Evolutionary conservation across 2,888 invertebrate genomes (phyloP).

Genomic region (Lycia hirtaria): DNA sequence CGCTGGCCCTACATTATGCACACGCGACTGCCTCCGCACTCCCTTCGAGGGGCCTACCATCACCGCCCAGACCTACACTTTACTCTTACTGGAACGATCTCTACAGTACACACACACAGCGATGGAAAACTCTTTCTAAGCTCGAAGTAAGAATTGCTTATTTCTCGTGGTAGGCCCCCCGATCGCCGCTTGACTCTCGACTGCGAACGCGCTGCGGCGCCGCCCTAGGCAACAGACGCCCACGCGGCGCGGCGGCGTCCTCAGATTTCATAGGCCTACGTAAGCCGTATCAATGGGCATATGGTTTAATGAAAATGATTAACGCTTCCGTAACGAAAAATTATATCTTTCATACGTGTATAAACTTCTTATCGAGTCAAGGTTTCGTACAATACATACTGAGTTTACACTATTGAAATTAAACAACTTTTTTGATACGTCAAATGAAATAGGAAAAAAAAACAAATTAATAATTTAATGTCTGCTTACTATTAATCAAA

Average conservation of each 20-base stretch:
- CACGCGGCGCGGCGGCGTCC: too few relatives aligned
- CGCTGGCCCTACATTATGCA: slow-evolving; percentile 70
- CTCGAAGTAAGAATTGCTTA: not conserved
- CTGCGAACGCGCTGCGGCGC: slow-evolving; percentile 49
- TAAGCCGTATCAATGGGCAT: slow-evolving; percentile 14
- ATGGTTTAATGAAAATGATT: slow-evolving; percentile 1
- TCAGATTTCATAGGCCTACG: slow-evolving; percentile 9
- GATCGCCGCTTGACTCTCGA: not conserved
- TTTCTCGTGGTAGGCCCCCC: not conserved
- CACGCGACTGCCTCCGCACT: slow-evolving; percentile 66
- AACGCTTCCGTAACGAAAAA: not conserved
- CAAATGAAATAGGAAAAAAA: too few relatives aligned
- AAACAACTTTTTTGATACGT: too few relatives aligned
- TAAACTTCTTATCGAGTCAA: too few relatives aligned
- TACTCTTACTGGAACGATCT: not conserved
- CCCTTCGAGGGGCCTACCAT: slow-evolving; percentile 53
- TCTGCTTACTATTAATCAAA: too few relatives aligned
- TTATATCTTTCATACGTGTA: not conserved
- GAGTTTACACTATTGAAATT: too few relatives aligned
- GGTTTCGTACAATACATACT: too few relatives aligned
- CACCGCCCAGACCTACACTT: not conserved
- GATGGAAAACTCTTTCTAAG: not conserved
- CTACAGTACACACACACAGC: not conserved
- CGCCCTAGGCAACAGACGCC: slow-evolving; percentile 39
- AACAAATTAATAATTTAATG: too few relatives aligned